Evolutionary conservation across 2,113 vertebrate genomes (phyloP), one percentile per base, ranked within the genome.

Genomic region (Marmota monax): DNA sequence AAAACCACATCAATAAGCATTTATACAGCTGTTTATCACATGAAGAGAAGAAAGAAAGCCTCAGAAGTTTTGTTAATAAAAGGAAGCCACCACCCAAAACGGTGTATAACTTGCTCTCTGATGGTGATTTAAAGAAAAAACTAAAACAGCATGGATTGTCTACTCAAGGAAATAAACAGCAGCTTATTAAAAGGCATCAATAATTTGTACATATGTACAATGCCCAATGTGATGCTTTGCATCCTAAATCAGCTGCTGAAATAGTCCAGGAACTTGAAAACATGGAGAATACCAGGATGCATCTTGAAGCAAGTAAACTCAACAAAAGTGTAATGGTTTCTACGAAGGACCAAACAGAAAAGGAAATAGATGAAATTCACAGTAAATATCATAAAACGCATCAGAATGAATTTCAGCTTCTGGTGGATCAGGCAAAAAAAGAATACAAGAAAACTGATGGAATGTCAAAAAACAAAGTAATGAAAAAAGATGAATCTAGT

Each of bases 201-300:
- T 99, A 99, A 3, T 99, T 99, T 96, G 98, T 99, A 61, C 99
- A 99, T 34, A 98, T 99, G 94, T 99, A 99, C 97, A 99, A 99
- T 11, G 98, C 99, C 5, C 99, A 99, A 73, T 99, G 99, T 93
- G 99, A 99, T 90, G 98, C 99, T n/a, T 97, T 99, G 0, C 98
- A 98, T 56, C 99, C 99, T 76, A 99, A 98, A 97, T 98, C 99
- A 97, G 99, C 45, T 45, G 45, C 45, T 45, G 45, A 45, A 8
- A 45, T 45, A 45, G 45, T 9, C 45, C 45, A 45, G 45, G 45
- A 1, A 45, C 7, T 1, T 9, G 45, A 8, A 45, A 45, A 45
- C 45, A 45, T 45, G 45, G 45, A 45, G 45, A 45, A 45, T 7
- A 45, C 45, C 45, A 45, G 45, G 45, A 45, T 45, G 45, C 45